A percentile compares a stretch with the other conserved stretches of the same genome.
Conservation (phyloP, 2,888 invertebrate species). For the Melipona beecheii region DNA sequence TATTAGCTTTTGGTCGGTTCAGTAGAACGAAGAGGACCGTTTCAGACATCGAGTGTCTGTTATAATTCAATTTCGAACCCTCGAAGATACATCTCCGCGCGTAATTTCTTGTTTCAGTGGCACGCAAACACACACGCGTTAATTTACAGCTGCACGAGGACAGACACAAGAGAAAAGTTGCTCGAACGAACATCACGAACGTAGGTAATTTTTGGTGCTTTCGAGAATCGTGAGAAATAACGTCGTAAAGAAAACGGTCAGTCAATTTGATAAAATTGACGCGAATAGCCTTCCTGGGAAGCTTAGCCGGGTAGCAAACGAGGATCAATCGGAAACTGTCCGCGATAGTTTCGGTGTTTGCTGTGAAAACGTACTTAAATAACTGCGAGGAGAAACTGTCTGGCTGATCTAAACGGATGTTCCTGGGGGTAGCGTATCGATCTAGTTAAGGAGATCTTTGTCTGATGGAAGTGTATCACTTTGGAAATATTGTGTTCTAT, state of each 20-base stretch:
- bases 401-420: background rate
- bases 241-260: background rate
- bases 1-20: too few species aligned
- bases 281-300: background rate
- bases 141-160: too few species aligned
- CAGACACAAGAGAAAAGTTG: constrained; percentile 59
- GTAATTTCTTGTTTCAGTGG: constrained; percentile 41
- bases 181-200: too few species aligned
- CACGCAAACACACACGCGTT: background rate
- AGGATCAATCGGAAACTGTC: background rate
- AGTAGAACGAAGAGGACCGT: background rate
- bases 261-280: constrained; percentile 20
- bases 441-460: background rate
- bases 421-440: background rate
- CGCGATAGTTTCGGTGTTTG: background rate
- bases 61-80: constrained; percentile 56
- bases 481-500: background rate
- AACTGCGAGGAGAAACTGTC: background rate
- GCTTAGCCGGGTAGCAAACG: background rate
- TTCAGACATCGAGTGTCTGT: constrained; percentile 27
- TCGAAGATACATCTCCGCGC: constrained; percentile 43
- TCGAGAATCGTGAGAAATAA: background rate
- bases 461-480: background rate
- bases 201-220: constrained; percentile 23
- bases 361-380: background rate